Percentiles rank a stretch among this genome's conserved stretches.
Conservation (phyloP, 2,113 vertebrate species). For the Semicossyphus pulcher region DNA sequence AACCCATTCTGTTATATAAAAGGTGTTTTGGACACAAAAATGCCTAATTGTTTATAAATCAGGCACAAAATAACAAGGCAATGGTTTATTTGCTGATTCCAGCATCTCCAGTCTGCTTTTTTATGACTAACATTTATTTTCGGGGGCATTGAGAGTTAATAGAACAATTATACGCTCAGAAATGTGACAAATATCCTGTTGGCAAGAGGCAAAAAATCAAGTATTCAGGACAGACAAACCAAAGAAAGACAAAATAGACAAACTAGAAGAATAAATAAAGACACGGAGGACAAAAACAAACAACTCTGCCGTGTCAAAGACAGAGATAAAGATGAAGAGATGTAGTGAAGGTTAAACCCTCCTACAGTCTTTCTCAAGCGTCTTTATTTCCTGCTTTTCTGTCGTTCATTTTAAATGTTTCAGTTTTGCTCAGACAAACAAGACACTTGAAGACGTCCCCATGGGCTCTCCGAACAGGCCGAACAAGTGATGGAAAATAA, state of each 20-base stretch:
- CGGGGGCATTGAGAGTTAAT: no score
- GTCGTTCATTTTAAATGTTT: background rate
- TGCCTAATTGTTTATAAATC: no score
- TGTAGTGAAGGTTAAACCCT: background rate
- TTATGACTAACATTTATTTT: background rate
- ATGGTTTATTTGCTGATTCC: background rate
- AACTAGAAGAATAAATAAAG: background rate
- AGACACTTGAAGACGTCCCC: background rate
- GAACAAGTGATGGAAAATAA: background rate
- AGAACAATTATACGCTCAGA: no score
- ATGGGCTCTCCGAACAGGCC: background rate
- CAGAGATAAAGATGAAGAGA: background rate
- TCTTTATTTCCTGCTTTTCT: background rate
- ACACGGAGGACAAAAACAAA: background rate
- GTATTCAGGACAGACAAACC: background rate
- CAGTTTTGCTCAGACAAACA: background rate
- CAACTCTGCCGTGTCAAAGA: background rate
- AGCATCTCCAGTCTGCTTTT: background rate
- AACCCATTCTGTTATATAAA: no score
- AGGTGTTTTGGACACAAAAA: no score
- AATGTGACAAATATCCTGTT: no score
- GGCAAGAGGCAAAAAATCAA: no score
- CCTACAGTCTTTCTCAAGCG: background rate
- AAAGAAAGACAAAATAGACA: background rate
- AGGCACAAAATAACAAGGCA: no score